These are phyloP conservation scores for Periparus ater DNA, from an alignment of 2,797 vertebrate genomes.

Conservation along the genomic window DNA sequence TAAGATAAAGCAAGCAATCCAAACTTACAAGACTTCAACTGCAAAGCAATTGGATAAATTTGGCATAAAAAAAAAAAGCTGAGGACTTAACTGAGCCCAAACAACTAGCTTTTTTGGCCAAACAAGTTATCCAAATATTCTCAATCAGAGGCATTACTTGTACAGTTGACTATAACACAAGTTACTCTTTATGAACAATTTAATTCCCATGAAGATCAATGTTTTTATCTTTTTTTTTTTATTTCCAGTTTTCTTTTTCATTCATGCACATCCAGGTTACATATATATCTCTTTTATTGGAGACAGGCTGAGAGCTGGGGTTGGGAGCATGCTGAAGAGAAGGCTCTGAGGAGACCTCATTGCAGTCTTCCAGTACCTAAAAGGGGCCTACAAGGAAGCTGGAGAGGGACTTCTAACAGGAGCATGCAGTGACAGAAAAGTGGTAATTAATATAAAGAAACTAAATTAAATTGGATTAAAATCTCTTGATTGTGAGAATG, in stretches of 20 bases:
- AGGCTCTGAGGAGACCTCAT: neutral
- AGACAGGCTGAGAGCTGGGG: neutral
- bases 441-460: neutral
- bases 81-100: neutral
- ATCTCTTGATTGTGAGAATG: neutral
- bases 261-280: neutral
- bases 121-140: neutral
- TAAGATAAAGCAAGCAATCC: neutral
- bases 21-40: neutral
- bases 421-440: neutral
- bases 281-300: neutral
- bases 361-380: neutral
- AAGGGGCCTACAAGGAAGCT: neutral
- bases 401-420: neutral
- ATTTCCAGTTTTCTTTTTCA: neutral
- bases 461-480: neutral
- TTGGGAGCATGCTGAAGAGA: neutral
- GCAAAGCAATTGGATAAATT: neutral
- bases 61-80: neutral
- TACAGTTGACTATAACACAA: neutral
- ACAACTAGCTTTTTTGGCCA: neutral
- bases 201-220: neutral
- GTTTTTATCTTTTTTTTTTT: neutral
- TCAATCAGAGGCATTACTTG: neutral
- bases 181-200: neutral